Evolutionary conservation across 2,113 vertebrate genomes (phyloP), one percentile per base, ranked within the genome.

Genomic region (Lepisosteus oculatus): DNA sequence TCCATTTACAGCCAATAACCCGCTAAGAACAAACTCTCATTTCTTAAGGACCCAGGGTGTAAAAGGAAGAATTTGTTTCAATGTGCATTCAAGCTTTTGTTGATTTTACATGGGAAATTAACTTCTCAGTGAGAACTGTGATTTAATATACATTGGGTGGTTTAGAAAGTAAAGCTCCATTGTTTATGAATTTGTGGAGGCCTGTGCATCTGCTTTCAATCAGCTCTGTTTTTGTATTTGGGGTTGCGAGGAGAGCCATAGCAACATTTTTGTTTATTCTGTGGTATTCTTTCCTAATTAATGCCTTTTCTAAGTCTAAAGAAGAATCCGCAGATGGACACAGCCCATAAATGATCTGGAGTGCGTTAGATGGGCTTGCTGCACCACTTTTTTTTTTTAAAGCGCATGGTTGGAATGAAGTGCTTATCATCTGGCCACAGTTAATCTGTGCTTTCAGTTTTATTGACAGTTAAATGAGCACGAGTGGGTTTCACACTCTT

Each of bases 361-460:
- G 67, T 65, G 61, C 5, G 17, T 79, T 70, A 45, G 43, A 6
- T 73, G 62, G 29, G 29, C 17, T 43, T 43, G 4, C 65, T 17
- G 55, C 67, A n/a, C 55, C 51, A 14, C 13, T 47, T 15, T 55
- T 57, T 68, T 68, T 41, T 63, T 74, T 51, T 14, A 57, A 43
- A 63, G 67, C 11, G 17, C 2, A 8, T 77, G 74, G 42, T 68
- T 51, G 73, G 74, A 72, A 81, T 79, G 79, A 82, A 80, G 65
- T 45, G 76, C 78, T 82, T 67, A 71, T 74, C 73, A 67, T 79
- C 77, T 75, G 71, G 72, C 74, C 72, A 72, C 47, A 59, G 62
- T 76, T 81, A 78, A 84, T 81, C 83, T 84, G 68, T 73, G 73
- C 66, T 78, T 65, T 80, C 69, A 64, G 75, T 65, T 57, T 77